Evolutionary conservation across 2,797 vertebrate genomes (phyloP).

Genomic region (Pyrocephalus nanus): DNA sequence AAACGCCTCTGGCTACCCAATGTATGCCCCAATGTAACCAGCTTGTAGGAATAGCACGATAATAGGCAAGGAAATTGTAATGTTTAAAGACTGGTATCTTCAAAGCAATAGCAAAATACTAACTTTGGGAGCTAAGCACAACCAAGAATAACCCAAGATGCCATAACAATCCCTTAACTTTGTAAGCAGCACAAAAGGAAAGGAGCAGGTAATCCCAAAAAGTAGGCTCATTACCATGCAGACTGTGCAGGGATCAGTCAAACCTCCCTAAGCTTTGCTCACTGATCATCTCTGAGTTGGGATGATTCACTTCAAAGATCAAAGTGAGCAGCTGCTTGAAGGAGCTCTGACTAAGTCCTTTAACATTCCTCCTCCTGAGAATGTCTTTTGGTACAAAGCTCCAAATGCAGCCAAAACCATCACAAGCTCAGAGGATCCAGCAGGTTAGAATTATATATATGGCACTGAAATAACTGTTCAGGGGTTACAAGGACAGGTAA

Average conservation of each 20-base stretch:
- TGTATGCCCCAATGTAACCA: not conserved
- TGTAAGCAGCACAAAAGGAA: not conserved
- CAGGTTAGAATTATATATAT: not conserved
- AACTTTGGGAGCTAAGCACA: not conserved
- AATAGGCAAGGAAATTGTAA: not conserved
- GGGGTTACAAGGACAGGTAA: not conserved
- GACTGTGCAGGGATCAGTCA: not conserved
- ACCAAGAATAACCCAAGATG: not conserved
- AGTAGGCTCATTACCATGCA: not conserved
- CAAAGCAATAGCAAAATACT: not conserved
- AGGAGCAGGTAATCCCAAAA: not conserved
- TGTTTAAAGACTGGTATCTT: not conserved
- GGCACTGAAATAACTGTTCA: not conserved
- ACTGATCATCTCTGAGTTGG: not conserved
- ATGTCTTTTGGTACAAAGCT: not conserved
- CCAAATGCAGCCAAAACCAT: not conserved
- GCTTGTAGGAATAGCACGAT: not conserved
- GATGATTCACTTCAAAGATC: slow-evolving; percentile 12
- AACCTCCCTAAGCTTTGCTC: not conserved
- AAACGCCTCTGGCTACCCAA: not conserved
- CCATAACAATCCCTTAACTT: not conserved
- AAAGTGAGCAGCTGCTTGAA: not conserved
- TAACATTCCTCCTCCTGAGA: not conserved
- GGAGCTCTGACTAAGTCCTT: not conserved
- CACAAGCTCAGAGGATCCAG: not conserved